Evolutionary conservation across 2,888 invertebrate species (phyloP).

Genomic region (Apocheima hispidaria): DNA sequence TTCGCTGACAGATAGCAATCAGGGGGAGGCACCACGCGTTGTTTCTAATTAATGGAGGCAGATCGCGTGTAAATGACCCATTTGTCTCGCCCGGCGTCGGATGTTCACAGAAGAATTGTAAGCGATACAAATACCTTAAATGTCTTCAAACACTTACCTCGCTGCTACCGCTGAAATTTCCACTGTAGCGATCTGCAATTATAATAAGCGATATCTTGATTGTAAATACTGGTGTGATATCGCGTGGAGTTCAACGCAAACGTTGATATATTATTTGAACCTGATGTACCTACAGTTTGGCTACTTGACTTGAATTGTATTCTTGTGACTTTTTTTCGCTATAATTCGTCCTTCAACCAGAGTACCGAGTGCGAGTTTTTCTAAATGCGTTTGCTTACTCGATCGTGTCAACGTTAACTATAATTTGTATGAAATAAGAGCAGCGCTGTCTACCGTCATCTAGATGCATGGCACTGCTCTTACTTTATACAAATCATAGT

Average conservation of each 20-base stretch:
- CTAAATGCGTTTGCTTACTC: too few species aligned
- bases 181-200: constrained; percentile 69
- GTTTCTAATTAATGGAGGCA: constrained; percentile 78
- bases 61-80: constrained; percentile 78
- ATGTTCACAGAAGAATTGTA: constrained; percentile 82
- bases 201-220: constrained; percentile 73
- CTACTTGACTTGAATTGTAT: not conserved
- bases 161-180: constrained; percentile 63
- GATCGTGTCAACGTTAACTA: too few species aligned
- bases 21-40: constrained; percentile 70
- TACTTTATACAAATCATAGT: too few species aligned
- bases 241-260: constrained; percentile 45
- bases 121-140: constrained; percentile 82
- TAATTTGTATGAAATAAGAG: too few species aligned
- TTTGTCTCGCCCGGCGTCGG: constrained; percentile 77
- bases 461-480: too few species aligned
- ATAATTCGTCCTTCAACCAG: too few species aligned
- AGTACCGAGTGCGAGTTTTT: too few species aligned
- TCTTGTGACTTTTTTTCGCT: not conserved
- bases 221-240: constrained; percentile 61
- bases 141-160: constrained; percentile 77
- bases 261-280: constrained; percentile 30
- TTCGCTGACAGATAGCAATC: constrained; percentile 80
- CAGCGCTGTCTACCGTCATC: too few species aligned
- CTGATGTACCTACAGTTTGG: not conserved